Evolutionary conservation across 2,797 vertebrate species (phyloP).

Genomic region (Craterocephalus amniculus): DNA sequence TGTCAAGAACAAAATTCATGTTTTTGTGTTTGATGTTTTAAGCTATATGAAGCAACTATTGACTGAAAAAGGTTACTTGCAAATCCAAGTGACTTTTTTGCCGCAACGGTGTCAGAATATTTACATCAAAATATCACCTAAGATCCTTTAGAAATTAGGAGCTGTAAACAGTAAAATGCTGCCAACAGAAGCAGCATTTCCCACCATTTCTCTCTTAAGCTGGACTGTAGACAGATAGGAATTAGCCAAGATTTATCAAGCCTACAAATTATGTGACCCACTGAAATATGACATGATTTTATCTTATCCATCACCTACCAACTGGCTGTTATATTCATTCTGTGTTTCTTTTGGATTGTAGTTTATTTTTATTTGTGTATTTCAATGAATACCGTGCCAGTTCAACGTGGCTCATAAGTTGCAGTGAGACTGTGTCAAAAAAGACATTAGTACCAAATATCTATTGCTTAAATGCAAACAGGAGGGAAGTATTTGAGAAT

Average conservation of each 20-base stretch:
- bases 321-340: not conserved
- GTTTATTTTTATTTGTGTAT: not conserved
- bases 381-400: not conserved
- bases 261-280: not conserved
- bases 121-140: not conserved
- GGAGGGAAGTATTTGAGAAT: too few species aligned
- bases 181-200: not conserved
- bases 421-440: not conserved
- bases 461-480: not conserved
- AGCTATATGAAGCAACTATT: not conserved
- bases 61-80: not conserved
- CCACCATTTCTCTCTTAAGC: not conserved
- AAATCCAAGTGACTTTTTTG: not conserved
- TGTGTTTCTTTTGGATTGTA: not conserved
- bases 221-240: not conserved
- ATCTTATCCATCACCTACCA: not conserved
- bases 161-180: not conserved
- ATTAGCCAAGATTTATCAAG: not conserved
- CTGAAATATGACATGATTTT: not conserved
- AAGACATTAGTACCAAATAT: not conserved
- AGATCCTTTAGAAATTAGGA: not conserved
- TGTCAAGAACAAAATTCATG: not conserved
- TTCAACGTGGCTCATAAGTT: not conserved
- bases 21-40: too few species aligned
- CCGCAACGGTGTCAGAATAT: too few species aligned